Percentiles rank a stretch among this genome's conserved stretches.
Evolutionary conservation across 1,140 invertebrate species (phyloP).

Genomic region (Oncopodura yosiiana): DNA sequence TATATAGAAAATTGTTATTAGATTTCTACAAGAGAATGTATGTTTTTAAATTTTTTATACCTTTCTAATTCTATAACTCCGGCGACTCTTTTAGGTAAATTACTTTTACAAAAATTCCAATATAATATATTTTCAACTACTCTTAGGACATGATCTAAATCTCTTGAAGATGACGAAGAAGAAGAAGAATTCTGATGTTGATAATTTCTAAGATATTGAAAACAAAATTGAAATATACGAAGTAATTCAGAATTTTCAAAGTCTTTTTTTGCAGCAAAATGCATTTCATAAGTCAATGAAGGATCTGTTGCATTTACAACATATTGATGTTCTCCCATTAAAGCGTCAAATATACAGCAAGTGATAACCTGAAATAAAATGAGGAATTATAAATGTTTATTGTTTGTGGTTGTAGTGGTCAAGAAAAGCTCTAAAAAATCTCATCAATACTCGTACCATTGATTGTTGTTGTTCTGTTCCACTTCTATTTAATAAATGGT

Average conservation of each 20-base stretch:
- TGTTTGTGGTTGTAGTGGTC: too few relatives aligned
- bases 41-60: constrained; percentile 37
- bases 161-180: constrained; percentile 1
- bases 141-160: constrained; percentile 28
- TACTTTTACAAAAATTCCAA: constrained; percentile 34
- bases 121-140: constrained; percentile 29
- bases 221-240: constrained; percentile 61
- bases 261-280: constrained; percentile 67
- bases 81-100: constrained; percentile 57
- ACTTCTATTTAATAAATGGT: constrained; percentile 21
- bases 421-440: too few relatives aligned
- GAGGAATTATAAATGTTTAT: constrained; percentile 10
- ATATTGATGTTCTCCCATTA: constrained; percentile 78
- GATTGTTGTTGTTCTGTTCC: too few relatives aligned
- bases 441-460: too few relatives aligned
- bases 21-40: not conserved
- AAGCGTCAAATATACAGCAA: constrained; percentile 65
- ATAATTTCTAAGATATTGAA: constrained; percentile 38
- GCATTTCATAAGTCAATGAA: constrained; percentile 74
- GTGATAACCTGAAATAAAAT: constrained; percentile 49
- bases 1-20: not conserved
- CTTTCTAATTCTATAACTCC: constrained; percentile 61
- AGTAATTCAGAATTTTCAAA: constrained; percentile 55
- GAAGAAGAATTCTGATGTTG: constrained; percentile 7
- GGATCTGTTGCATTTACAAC: constrained; percentile 75